phyloP scores from a whole-genome alignment of 2,888 invertebrate species.

The Phengaris alcon region DNA sequence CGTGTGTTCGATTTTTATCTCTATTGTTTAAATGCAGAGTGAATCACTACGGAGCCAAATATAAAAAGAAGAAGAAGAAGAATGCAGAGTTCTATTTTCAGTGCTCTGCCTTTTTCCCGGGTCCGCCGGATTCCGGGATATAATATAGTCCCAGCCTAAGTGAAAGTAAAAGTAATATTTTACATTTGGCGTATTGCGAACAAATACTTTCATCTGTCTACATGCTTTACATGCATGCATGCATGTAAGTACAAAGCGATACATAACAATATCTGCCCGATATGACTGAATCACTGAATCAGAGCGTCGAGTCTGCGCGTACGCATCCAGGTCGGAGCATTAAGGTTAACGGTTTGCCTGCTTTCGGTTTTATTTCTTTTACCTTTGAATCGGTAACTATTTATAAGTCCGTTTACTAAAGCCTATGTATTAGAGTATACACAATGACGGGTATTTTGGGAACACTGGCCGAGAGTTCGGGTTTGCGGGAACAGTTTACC shows the following conservation, averaged over 20 bases:
- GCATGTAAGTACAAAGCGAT: neutral
- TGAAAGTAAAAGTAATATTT: too few species aligned
- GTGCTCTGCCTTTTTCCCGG: too few species aligned
- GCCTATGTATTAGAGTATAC: slow-evolving; percentile 64
- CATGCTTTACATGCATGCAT: too few species aligned
- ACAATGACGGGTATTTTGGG: slow-evolving; percentile 74
- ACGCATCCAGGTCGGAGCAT: slow-evolving; percentile 43
- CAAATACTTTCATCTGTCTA: too few species aligned
- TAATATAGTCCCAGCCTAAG: too few species aligned
- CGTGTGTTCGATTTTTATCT: too few species aligned
- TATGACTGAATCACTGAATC: slow-evolving; percentile 30
- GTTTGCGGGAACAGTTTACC: slow-evolving; percentile 56
- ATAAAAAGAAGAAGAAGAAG: too few species aligned
- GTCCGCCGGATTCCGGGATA: too few species aligned
- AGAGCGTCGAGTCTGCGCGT: slow-evolving; percentile 32
- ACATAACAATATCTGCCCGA: neutral
- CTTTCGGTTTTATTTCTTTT: slow-evolving; percentile 43
- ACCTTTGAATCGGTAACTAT: slow-evolving; percentile 46
- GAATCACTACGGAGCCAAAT: too few species aligned
- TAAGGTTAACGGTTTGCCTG: slow-evolving; percentile 51
- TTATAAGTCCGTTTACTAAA: slow-evolving; percentile 65
- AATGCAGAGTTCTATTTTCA: too few species aligned
- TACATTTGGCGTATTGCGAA: too few species aligned
- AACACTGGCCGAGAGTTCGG: slow-evolving; percentile 54
- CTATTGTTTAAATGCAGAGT: too few species aligned